A percentile compares a stretch with the other conserved stretches of the same genome.
Conservation (phyloP, 2,888 invertebrate genomes). For the Cataglyphis rosenhaueri region DNA sequence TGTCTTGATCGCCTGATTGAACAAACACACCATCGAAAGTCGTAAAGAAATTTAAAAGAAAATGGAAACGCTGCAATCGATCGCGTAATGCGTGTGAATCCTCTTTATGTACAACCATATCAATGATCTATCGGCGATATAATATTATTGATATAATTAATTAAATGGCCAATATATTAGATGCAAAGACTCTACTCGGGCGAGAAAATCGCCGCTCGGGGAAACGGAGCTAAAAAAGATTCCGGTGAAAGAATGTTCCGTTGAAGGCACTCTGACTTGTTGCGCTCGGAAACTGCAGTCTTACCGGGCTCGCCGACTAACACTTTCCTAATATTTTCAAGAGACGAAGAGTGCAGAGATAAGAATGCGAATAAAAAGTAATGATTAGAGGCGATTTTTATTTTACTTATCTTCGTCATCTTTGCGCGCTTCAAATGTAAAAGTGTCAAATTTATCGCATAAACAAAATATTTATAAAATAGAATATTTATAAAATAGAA, state of each 20-base stretch:
- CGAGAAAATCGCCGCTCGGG: not conserved
- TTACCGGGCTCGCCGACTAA: constrained; percentile 23
- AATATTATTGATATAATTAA: constrained; percentile 4
- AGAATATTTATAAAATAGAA: not conserved
- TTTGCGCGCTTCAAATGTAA: not conserved
- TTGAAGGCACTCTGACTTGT: constrained; percentile 56
- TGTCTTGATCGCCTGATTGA: not conserved
- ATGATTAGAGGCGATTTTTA: not conserved
- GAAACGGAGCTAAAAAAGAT: not conserved
- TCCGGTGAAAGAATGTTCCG: constrained; percentile 13
- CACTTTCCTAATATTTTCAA: constrained; percentile 32
- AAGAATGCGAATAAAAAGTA: constrained; percentile 12
- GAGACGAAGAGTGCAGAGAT: constrained; percentile 34
- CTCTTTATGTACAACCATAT: not conserved
- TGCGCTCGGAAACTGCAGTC: constrained; percentile 42
- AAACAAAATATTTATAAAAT: not conserved
- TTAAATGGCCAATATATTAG: not conserved
- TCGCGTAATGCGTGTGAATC: not conserved
- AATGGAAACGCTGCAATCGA: not conserved
- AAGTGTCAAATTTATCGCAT: not conserved
- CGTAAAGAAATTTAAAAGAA: constrained; percentile 8
- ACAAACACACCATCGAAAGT: not conserved
- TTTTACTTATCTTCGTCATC: not conserved
- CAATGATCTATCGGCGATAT: not conserved
- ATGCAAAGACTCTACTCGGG: not conserved